These are phyloP conservation scores for Stramonita haemastoma DNA, from an alignment of 2,888 invertebrate genomes.

Conservation along the genomic window DNA sequence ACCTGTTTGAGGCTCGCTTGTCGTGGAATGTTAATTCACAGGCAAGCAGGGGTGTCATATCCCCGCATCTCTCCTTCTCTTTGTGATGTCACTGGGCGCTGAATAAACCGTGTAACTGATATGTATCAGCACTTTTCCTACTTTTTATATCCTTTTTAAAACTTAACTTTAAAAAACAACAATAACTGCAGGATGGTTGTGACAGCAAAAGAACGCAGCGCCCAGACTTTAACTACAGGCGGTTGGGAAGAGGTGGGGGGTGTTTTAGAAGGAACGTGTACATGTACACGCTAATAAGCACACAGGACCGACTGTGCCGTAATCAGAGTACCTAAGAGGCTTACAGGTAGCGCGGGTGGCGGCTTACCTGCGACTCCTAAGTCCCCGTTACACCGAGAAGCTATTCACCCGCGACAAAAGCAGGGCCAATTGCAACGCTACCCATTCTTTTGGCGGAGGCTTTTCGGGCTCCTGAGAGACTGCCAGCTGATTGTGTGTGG, in stretches of 20 bases:
- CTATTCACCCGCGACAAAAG: not conserved
- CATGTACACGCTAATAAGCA: constrained; percentile 13
- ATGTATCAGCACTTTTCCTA: not conserved
- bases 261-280: not conserved
- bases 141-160: not conserved
- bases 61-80: not conserved
- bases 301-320: not conserved
- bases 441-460: not conserved
- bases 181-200: not conserved
- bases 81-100: not conserved
- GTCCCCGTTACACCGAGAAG: not conserved
- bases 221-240: not conserved
- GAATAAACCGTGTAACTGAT: not conserved
- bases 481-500: not conserved
- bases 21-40: constrained; percentile 31
- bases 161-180: not conserved
- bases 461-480: not conserved
- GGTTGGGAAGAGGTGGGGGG: not conserved
- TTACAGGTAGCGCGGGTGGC: not conserved
- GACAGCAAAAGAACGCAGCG: no score
- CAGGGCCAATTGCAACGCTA: not conserved
- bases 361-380: constrained; percentile 11
- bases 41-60: not conserved
- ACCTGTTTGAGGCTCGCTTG: not conserved
- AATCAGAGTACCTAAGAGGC: constrained; percentile 14